Conservation (phyloP, 2,113 vertebrate species). For the Pantherophis guttatus region DNA sequence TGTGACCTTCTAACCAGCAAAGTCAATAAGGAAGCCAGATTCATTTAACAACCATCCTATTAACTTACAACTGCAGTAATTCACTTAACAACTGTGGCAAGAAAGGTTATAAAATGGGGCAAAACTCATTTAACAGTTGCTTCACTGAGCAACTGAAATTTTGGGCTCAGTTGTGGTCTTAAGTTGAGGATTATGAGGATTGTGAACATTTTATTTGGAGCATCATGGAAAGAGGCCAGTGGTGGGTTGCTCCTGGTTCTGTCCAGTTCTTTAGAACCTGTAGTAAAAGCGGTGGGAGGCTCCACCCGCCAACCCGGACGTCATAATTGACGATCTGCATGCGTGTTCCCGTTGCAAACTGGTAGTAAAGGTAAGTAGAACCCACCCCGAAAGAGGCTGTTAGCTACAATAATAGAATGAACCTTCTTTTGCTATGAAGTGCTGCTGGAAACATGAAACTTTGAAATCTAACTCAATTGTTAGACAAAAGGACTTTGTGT, state of each 20-base stretch:
- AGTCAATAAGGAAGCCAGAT: neutral
- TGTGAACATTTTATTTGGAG: neutral
- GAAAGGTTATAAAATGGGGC: neutral
- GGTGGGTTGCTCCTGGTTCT: too few species aligned
- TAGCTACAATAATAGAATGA: neutral
- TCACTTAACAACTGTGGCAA: neutral
- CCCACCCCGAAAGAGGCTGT: too few species aligned
- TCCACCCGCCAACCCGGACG: too few species aligned
- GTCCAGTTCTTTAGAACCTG: too few species aligned
- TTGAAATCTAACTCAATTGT: neutral
- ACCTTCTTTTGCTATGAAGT: neutral
- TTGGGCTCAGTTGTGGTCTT: neutral
- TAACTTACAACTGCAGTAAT: neutral
- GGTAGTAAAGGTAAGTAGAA: too few species aligned
- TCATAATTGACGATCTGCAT: too few species aligned
- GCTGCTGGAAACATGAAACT: neutral
- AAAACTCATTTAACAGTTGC: neutral
- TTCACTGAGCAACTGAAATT: neutral
- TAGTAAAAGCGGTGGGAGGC: too few species aligned
- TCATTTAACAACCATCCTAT: neutral
- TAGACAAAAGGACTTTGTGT: neutral
- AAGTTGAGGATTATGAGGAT: neutral
- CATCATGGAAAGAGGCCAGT: too few species aligned
- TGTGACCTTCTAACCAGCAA: neutral
- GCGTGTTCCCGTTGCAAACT: too few species aligned